Conservation (phyloP, 2,888 invertebrate species). For the Ornithoptera alexandrae region DNA sequence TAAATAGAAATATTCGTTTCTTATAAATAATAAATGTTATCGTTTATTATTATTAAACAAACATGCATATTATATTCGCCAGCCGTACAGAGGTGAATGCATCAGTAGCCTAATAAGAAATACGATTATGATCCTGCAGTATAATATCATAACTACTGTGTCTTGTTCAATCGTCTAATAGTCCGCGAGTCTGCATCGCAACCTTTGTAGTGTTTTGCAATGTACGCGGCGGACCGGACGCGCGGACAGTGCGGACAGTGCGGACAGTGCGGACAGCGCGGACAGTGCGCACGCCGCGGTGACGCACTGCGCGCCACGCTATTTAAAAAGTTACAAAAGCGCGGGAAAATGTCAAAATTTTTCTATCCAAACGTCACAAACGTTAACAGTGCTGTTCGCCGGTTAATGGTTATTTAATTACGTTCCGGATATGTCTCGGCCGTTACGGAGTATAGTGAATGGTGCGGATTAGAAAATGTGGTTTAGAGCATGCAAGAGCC, state of each 20-base stretch:
- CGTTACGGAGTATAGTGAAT: background rate
- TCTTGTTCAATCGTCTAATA: background rate
- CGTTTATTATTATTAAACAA: no score
- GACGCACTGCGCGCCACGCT: background rate
- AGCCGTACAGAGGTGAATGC: no score
- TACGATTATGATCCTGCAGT: no score
- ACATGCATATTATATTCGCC: no score
- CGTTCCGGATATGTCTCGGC: background rate
- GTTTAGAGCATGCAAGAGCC: slow-evolving; percentile 49
- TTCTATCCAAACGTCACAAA: no score
- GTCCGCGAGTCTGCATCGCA: background rate
- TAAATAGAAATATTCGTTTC: no score
- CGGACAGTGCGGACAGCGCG: slow-evolving; percentile 16
- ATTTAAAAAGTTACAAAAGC: background rate
- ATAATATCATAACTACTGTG: background rate
- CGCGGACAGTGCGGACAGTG: background rate
- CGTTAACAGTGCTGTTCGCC: no score
- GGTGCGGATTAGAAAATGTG: slow-evolving; percentile 45
- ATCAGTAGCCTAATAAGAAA: no score
- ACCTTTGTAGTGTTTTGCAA: slow-evolving; percentile 26
- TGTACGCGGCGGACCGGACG: slow-evolving; percentile 21
- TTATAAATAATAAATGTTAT: no score
- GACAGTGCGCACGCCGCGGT: background rate
- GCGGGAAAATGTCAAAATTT: slow-evolving; percentile 11
- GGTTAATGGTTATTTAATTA: slow-evolving; percentile 5